Base-by-base conservation (phyloP, 2,888 invertebrate genomes). In the Nomada lathburiana region DNA sequence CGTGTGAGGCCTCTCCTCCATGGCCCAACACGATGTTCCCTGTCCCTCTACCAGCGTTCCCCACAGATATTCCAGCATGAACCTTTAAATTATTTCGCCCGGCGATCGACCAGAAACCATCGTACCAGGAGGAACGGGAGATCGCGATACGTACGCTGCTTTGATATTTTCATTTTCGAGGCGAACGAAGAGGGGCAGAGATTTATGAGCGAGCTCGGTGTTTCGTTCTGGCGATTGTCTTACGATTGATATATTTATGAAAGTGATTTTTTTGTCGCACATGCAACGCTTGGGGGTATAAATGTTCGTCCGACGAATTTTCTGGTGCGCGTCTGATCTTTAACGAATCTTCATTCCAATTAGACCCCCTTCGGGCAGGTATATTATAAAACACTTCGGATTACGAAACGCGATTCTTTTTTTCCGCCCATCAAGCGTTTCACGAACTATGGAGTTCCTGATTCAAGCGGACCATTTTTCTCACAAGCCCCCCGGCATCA, bases 1-100 rank as follows among this genome's bases (percentile, higher is more conserved):
- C 75, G 89, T 90, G 91, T 90, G 91, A 90, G 90, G 90, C 89
- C 90, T 76, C 90, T 76, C 36, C 70, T 65, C 36, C 64, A 26
- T 16, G 68, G 62, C 79, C 78, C 78, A 70, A 84, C 82, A 88
- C 84, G 80, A 81, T 80, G 76, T 85, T 83, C 69, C 79, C 79
- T 64, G 68, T 71, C 73, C 68, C 72, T 75, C 64, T 23, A 18
- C 76, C 50, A 68, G 26, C 47, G 57, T 52, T 53, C 20, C 57
- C 57, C 60, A 64, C 53, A 64, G 63, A 75, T 70, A 65, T 73
- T 75, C 80, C 11, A 26, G n/a, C 76, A 36, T 73, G 65, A 71
- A 74, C 69, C 72, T 85, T 81, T 77, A 70, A 83, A 79, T 83
- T 78, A 83, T 83, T 83, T 83, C 65, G 63, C 71, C 53, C 47